Evolutionary conservation across 2,888 invertebrate species (phyloP).

Genomic region (Xestoiulus laeticollis): DNA sequence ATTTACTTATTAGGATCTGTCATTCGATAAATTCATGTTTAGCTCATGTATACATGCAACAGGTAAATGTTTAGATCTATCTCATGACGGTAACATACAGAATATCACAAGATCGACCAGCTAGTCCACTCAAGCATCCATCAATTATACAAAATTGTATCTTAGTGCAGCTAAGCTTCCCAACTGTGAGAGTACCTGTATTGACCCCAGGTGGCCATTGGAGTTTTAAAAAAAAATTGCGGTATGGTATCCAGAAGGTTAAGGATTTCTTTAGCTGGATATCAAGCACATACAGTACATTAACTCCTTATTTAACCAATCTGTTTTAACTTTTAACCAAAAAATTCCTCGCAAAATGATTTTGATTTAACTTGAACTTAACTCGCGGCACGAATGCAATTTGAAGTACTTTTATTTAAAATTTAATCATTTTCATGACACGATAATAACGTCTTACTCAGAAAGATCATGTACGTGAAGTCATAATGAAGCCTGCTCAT

Average conservation of each 20-base stretch:
- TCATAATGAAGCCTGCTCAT: constrained; percentile 21
- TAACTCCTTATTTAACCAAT: background rate
- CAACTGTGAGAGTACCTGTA: no score
- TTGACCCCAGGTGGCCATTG: no score
- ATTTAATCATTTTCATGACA: constrained; percentile 35
- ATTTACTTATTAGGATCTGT: no score
- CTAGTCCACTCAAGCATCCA: no score
- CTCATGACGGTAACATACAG: no score
- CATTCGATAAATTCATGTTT: no score
- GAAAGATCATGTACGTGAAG: constrained; percentile 34
- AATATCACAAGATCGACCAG: no score
- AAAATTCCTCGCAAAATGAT: background rate
- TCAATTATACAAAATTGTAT: no score
- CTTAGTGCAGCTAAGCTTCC: no score
- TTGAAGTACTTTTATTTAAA: background rate
- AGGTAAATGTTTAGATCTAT: no score
- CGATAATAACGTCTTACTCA: constrained; percentile 29
- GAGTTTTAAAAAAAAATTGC: no score
- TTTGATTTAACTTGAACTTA: background rate
- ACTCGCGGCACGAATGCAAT: background rate
- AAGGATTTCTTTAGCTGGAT: background rate
- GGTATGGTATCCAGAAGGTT: background rate
- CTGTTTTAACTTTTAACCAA: background rate
- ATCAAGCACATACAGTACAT: background rate
- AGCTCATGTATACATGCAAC: no score